Evolutionary conservation across 2,888 invertebrate species (phyloP), one percentile per base, ranked within the genome.

Genomic region (Chironomus riparius): DNA sequence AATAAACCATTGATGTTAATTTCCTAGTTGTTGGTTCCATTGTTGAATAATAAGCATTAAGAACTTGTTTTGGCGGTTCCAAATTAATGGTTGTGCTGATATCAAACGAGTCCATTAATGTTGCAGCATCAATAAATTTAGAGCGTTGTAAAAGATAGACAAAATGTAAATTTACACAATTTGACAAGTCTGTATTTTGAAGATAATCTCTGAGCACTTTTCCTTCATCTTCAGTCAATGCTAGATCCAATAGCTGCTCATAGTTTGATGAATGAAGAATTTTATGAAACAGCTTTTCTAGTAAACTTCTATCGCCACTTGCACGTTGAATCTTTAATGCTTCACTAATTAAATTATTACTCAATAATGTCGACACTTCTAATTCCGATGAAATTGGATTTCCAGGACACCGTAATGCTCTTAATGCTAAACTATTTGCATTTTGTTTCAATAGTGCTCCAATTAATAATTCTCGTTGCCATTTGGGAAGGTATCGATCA

Each of bases 81-180:
- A 81, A 77, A 48, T 80, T 78, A 2, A 76, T 6, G 22, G 38
- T 61, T 4, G 21, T 10, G 2, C 65, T 47, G 6, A 4, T 7
- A 21, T 18, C 68, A 24, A 82, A 75, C 3, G 83, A 81, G 74
- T 83, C 81, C 79, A 83, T 81, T 22, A 83, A 82, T 0, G 81
- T 79, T 2, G 83, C 81, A 0, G 84, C 84, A 74, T 84, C 84
- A 24, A 84, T 79, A 48, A 83, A 84, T 75, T 83, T 83, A 2
- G 80, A 81, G 48, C 82, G 82, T 74, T 83, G 82, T 2, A 84
- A 77, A 48, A 84, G 77, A 78, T 83, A 80, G 0, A 84, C 81
- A 62, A 84, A 79, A 68, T 83, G 81, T 3, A 84, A 78, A 76
- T 81, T 81, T 50, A 83, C 82, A 2, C 82, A 79, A 6, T 79